A percentile compares a stretch with the other conserved stretches of the same genome.
Conservation (phyloP, 2,113 vertebrate genomes). For the Microtus pennsylvanicus region DNA sequence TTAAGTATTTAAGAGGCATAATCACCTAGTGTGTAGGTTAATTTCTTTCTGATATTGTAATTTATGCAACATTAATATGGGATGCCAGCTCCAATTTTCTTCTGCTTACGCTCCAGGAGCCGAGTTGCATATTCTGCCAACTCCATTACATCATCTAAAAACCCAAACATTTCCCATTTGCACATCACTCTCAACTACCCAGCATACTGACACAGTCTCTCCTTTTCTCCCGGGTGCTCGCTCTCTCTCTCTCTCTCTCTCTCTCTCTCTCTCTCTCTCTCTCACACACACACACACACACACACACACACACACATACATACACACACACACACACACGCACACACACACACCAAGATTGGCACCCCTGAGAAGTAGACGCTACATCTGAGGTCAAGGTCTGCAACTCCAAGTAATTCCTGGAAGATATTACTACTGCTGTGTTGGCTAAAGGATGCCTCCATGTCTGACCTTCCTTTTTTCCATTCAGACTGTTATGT, state of each 20-base stretch:
- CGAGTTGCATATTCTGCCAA: constrained; percentile 87
- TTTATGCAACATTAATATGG: constrained; percentile 84
- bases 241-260: constrained; percentile 1
- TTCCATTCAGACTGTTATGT: constrained; percentile 86
- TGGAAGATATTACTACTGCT: constrained; percentile 80
- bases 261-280: neutral
- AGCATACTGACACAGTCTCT: constrained; percentile 68
- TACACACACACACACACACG: constrained; percentile 21
- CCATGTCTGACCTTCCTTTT: constrained; percentile 85
- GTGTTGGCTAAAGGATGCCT: constrained; percentile 79
- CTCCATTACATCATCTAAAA: constrained; percentile 87
- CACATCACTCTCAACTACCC: constrained; percentile 76
- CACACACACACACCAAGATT: constrained; percentile 34
- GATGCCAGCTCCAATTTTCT: constrained; percentile 85
- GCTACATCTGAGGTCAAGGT: constrained; percentile 19
- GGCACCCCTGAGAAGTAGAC: constrained; percentile 44
- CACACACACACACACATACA: neutral
- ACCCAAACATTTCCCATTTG: constrained; percentile 84
- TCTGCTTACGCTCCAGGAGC: constrained; percentile 85
- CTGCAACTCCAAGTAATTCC: constrained; percentile 68
- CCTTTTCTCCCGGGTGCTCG: constrained; percentile 5
- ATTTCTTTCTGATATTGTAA: constrained; percentile 83
- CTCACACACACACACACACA: neutral
- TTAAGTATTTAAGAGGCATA: constrained; percentile 68
- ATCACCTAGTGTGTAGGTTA: constrained; percentile 78